Base-by-base conservation (phyloP, 2,888 invertebrate genomes). In the Drosophila monieri region DNA sequence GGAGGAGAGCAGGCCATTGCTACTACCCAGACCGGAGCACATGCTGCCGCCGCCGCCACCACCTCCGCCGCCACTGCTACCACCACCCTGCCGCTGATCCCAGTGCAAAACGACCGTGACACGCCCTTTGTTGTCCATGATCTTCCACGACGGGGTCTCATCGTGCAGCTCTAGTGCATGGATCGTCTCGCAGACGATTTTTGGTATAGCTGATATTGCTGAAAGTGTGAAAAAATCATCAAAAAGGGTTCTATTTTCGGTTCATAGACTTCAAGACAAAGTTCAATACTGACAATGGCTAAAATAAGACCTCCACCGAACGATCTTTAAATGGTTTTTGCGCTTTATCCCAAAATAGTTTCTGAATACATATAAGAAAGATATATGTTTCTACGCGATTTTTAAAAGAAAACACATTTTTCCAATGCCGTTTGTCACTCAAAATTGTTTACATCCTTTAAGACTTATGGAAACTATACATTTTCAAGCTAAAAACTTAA, bases 61-160 rank as follows among this genome's bases (percentile, higher is more conserved):
- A 87, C 92, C 88, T 83, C 91, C 91, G 74, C 92, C 90, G 64
- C 91, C 92, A 83, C 90, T 90, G 46, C 90, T 87, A 74, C 89
- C 92, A 88, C 94, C 93, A 89, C 93, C 94, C 92, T 94, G 95
- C 88, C 96, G 95, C 93, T 97, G 97, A 94, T 98, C 98, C 98
- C 98, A 98, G 93, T 98, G 97, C 92, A 98, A 94, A 92, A 98
- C 97, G 93, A 98, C 97, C 90, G 98, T 98, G 93, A 98, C 97
- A 92, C 97, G 95, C 92, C 97, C 98, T 94, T 97, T 97, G 94
- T 97, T 97, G 95, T 98, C 98, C 97, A 97, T 97, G 94, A 98
- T 97, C 93, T 98, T 98, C 98, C 98, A 98, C 93, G 97, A 97
- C 91, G 98, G 97, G 92, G 97, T 97, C 93, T 97, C 97, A 96